Base-by-base conservation (phyloP, 2,113 vertebrate genomes). In the Myrmecophaga tridactyla region DNA sequence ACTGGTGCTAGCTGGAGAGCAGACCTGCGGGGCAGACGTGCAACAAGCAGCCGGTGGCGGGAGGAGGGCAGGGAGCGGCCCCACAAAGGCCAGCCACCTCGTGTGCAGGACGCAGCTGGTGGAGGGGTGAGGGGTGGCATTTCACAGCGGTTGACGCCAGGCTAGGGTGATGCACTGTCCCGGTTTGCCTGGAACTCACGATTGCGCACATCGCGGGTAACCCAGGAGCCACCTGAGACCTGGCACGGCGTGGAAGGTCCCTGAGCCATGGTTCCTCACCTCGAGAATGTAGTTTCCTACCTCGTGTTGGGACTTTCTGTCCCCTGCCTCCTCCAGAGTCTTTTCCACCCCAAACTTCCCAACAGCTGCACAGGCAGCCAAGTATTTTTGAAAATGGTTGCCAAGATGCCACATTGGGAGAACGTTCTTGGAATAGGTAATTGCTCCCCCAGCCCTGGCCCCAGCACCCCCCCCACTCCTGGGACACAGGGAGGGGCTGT, bases 71-170 rank as follows among this genome's bases (percentile, higher is more conserved):
- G 14, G 31, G 31, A n/a, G 13, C 10, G n/a, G 20, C 14, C 76
- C 18, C 0, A 13, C 67, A 34, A 29, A 58, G 36, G 36, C 58
- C 46, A 0, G 1, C 0, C 0, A 48, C 43, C 56, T 25, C 39
- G 67, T n/a, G 76, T 43, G 51, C 53, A 23, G 31, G 70, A 34
- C 14, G 25, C 53, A 13, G 39, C 7, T 0, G 53, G 34, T 1
- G 9, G 31, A 0, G 5, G 12, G 21, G 36, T 62, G 77, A 51
- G 39, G 58, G 27, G 21, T n/a, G 76, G 27, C 20, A 4, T 29
- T 60, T 88, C 23, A 53, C 0, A 0, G 6, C 2, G 1, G 25
- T 51, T 39, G 48, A 76, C 73, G 36, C 41, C 36, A 63, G 41
- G 3, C 8, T 0, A 17, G 67, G 31, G 81, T 4, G 31, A 17